These are phyloP conservation scores for Nibea coibor DNA, from an alignment of 2,113 vertebrate genomes.

Conservation along the genomic window DNA sequence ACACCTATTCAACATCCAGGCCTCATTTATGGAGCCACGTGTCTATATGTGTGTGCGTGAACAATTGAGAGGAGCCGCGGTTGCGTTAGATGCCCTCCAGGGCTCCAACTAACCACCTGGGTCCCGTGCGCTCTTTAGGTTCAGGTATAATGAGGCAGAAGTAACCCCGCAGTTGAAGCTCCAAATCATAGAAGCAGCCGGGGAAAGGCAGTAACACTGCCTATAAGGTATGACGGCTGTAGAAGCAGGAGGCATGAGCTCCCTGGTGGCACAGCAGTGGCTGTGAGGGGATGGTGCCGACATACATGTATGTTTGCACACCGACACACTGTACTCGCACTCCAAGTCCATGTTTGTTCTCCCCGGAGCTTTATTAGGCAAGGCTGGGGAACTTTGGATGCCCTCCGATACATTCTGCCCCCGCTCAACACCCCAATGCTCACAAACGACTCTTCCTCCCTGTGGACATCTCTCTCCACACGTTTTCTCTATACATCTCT, in stretches of 20 bases:
- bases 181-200: slow-evolving; percentile 7
- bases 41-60: slow-evolving; percentile 1
- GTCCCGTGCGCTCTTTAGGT: slow-evolving; percentile 18
- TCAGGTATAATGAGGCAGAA: slow-evolving; percentile 45
- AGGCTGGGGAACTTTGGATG: slow-evolving; percentile 15
- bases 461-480: slow-evolving; percentile 6
- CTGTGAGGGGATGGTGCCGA: slow-evolving; percentile 29
- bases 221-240: not conserved
- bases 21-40: slow-evolving; percentile 9
- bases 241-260: slow-evolving; percentile 29
- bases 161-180: slow-evolving; percentile 35
- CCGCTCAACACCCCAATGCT: not conserved
- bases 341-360: slow-evolving; percentile 7
- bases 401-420: slow-evolving; percentile 21
- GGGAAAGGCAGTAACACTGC: slow-evolving; percentile 5
- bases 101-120: not conserved
- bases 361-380: slow-evolving; percentile 58
- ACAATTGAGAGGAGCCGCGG: slow-evolving; percentile 3
- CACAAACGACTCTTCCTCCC: slow-evolving; percentile 33
- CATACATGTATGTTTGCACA: slow-evolving; percentile 4
- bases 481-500: slow-evolving; percentile 10
- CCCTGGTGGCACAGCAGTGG: slow-evolving; percentile 15
- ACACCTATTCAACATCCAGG: slow-evolving; percentile 43
- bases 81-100: not conserved
- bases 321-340: not conserved